phyloP scores from a whole-genome alignment of 1,140 invertebrate genomes.

The Metopolophium dirhodum region DNA sequence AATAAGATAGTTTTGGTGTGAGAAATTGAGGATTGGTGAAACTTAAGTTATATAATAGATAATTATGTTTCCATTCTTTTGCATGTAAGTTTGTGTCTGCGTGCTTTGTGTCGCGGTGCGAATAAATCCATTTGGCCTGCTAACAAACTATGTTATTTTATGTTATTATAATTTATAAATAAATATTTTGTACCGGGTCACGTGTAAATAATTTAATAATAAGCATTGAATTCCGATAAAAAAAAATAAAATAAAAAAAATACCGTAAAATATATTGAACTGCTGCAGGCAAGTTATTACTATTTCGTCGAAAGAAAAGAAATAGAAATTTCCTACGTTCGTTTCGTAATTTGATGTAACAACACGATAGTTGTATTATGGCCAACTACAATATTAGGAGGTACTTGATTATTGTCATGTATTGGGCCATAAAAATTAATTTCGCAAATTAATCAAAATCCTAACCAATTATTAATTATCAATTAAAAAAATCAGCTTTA shows the following conservation, averaged over 20 bases:
- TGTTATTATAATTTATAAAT: neutral
- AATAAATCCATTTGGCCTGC: neutral
- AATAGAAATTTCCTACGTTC: neutral
- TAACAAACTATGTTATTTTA: neutral
- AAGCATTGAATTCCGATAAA: neutral
- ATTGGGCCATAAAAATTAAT: neutral
- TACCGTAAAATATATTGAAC: constrained; percentile 1
- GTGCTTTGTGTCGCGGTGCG: neutral
- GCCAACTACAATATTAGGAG: no score
- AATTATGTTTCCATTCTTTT: no score
- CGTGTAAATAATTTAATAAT: neutral
- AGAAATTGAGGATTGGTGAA: neutral
- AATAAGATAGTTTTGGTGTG: neutral
- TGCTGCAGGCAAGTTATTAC: neutral
- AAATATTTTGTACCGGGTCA: neutral
- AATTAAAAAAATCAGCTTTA: neutral
- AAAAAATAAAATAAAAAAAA: neutral
- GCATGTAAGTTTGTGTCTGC: neutral
- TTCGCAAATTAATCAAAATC: neutral
- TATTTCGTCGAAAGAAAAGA: neutral
- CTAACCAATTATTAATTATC: neutral
- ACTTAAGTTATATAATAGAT: no score
- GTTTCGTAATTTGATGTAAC: neutral
- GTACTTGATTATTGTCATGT: no score
- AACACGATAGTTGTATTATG: neutral